These are phyloP conservation scores for Agrochola circellaris DNA, from an alignment of 2,888 invertebrate genomes.

Conservation along the genomic window DNA sequence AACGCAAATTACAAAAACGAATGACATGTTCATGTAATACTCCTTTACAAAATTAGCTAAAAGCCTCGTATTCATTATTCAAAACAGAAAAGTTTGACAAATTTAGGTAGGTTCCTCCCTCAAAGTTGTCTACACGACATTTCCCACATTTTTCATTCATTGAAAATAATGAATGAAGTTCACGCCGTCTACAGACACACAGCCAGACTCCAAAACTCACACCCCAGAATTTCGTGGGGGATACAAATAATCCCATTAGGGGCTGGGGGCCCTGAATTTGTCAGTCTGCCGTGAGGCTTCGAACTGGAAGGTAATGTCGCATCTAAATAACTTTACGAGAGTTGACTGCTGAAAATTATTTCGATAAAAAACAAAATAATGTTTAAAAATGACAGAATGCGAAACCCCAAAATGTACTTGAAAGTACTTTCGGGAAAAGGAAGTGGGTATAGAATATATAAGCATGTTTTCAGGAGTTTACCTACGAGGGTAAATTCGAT, in stretches of 20 bases:
- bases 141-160: conserved; percentile 7
- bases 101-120: too few relatives aligned
- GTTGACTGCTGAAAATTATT: not conserved
- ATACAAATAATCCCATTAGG: not conserved
- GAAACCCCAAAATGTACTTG: not conserved
- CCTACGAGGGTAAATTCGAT: not conserved
- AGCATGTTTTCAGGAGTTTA: not conserved
- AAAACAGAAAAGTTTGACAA: too few relatives aligned
- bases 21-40: too few relatives aligned
- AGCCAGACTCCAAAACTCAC: not conserved
- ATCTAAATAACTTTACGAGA: not conserved
- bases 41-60: too few relatives aligned
- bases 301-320: not conserved
- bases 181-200: not conserved
- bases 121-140: not conserved
- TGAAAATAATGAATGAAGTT: conserved; percentile 8
- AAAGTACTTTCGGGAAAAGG: not conserved
- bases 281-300: conserved; percentile 14
- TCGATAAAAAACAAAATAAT: not conserved
- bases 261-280: not conserved
- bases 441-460: not conserved
- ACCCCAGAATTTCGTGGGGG: not conserved
- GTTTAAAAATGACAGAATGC: not conserved
- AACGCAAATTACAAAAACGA: too few relatives aligned
- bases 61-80: too few relatives aligned